Evolutionary conservation across 1,140 invertebrate genomes (phyloP), one percentile per base, ranked within the genome.

Genomic region (Palaemon carinicauda): DNA sequence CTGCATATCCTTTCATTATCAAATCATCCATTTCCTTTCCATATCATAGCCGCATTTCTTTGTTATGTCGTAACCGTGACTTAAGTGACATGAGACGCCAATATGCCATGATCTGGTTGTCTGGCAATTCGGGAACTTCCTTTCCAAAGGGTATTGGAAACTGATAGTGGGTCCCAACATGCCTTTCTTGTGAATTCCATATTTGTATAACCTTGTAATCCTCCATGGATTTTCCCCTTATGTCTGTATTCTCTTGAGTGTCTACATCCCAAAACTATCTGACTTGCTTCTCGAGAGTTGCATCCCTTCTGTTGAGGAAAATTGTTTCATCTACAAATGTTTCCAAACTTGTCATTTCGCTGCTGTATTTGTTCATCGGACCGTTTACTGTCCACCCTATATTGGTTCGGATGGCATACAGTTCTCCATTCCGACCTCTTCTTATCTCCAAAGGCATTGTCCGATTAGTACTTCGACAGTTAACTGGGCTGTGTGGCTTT

Each of bases 381-480:
- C 51, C 75, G 53, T 79, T 51, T 52, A 79, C 51, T 15, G 75
- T n/a, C 75, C 75, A 79, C 21, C 75, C 75, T 52, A 79, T 24
- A 33, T 53, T 79, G 12, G 75, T 79, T 21, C 75, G 50, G 31
- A 79, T 3, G 14, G 75, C 50, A 19, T 29, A 74, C n/a, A 31
- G 73, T 33, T 29, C 31, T 74, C 73, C 73, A 29, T 74, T 31
- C 73, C 50, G 5, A 4, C 75, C 75, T 9, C n/a, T 50, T 9
- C 75, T 15, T 31, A 78, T 50, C 21, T 78, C 75, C 15, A 78
- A n/a, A 51, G 75, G 75, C 4, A n/a, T n/a, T n/a, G n/a, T n/a
- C n/a, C n/a, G n/a, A n/a, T n/a, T n/a, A n/a, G n/a, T n/a, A n/a
- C n/a, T n/a, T n/a, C n/a, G n/a, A n/a, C n/a, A n/a, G n/a, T n/a